Percentiles rank a stretch among this genome's conserved stretches.
Conservation (phyloP, 2,797 vertebrate genomes). For the Sebastes steindachneri region DNA sequence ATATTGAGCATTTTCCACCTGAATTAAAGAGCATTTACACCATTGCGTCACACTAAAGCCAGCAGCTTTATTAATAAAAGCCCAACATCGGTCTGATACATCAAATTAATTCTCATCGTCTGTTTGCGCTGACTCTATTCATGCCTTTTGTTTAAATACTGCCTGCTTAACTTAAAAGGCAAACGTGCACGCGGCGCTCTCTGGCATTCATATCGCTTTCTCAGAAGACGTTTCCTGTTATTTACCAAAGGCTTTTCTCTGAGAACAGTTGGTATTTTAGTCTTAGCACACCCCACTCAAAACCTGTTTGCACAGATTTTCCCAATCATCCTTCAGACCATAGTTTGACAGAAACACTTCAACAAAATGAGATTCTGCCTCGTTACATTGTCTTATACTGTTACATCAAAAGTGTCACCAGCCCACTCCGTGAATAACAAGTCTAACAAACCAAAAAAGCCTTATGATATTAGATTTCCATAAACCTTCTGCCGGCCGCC, state of each 20-base stretch:
- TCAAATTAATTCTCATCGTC: slow-evolving; percentile 20
- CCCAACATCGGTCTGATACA: background rate
- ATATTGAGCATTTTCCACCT: background rate
- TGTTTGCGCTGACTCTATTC: slow-evolving; percentile 41
- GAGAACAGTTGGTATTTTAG: slow-evolving; percentile 79
- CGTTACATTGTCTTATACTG: slow-evolving; percentile 78
- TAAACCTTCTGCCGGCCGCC: slow-evolving; percentile 77
- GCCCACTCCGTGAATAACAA: slow-evolving; percentile 79
- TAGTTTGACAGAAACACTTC: slow-evolving; percentile 80
- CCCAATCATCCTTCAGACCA: slow-evolving; percentile 78
- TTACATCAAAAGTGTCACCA: slow-evolving; percentile 81
- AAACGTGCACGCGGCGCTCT: slow-evolving; percentile 23
- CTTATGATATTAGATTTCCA: slow-evolving; percentile 80
- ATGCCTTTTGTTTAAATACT: slow-evolving; percentile 45
- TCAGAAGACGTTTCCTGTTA: slow-evolving; percentile 68
- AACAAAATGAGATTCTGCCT: slow-evolving; percentile 81
- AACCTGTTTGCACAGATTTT: slow-evolving; percentile 83
- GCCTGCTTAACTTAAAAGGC: slow-evolving; percentile 40
- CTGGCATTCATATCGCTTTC: slow-evolving; percentile 53
- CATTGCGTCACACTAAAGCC: background rate
- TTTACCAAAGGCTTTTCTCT: slow-evolving; percentile 74
- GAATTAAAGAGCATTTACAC: background rate
- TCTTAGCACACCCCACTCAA: slow-evolving; percentile 81
- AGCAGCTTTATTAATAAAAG: background rate
- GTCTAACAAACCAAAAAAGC: slow-evolving; percentile 78